Percentiles rank a stretch among this genome's conserved stretches.
These are phyloP conservation scores for Lycaena phlaeas DNA, from an alignment of 2,888 invertebrate genomes.

Conservation along the genomic window DNA sequence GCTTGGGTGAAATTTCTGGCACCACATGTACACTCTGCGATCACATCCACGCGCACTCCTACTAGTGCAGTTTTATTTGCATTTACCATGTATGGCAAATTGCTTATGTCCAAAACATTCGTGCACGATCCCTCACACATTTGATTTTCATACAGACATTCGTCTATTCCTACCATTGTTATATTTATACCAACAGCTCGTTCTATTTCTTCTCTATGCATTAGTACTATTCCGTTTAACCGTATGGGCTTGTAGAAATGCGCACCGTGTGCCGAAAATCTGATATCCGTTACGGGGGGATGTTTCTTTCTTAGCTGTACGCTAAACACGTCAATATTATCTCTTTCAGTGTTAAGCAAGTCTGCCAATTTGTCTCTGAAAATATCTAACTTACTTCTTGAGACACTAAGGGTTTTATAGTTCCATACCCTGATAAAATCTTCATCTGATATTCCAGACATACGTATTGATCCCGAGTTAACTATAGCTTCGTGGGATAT, in stretches of 20 bases:
- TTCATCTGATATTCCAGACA: constrained; percentile 95
- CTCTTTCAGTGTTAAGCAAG: constrained; percentile 86
- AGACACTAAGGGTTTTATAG: constrained; percentile 87
- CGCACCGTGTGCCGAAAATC: constrained; percentile 96
- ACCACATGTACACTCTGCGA: constrained; percentile 94
- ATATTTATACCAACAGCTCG: constrained; percentile 95
- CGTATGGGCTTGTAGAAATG: constrained; percentile 96
- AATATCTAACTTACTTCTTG: constrained; percentile 90
- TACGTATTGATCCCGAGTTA: constrained; percentile 94
- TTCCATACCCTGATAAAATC: constrained; percentile 97
- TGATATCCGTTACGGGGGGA: constrained; percentile 91
- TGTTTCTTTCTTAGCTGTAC: constrained; percentile 90
- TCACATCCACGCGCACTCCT: constrained; percentile 93
- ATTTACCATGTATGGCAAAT: constrained; percentile 94
- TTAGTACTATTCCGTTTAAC: constrained; percentile 93
- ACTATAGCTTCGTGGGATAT: constrained; percentile 96
- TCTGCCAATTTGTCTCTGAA: constrained; percentile 91
- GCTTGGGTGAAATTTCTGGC: constrained; percentile 93
- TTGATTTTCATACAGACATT: constrained; percentile 94
- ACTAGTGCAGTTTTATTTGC: constrained; percentile 97
- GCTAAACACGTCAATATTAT: constrained; percentile 97
- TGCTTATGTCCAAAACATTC: constrained; percentile 90
- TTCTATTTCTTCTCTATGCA: constrained; percentile 95
- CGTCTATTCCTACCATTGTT: constrained; percentile 98
- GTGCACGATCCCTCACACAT: constrained; percentile 98